Conservation (phyloP, 2,888 invertebrate genomes). For the Tenodera sinensis region DNA sequence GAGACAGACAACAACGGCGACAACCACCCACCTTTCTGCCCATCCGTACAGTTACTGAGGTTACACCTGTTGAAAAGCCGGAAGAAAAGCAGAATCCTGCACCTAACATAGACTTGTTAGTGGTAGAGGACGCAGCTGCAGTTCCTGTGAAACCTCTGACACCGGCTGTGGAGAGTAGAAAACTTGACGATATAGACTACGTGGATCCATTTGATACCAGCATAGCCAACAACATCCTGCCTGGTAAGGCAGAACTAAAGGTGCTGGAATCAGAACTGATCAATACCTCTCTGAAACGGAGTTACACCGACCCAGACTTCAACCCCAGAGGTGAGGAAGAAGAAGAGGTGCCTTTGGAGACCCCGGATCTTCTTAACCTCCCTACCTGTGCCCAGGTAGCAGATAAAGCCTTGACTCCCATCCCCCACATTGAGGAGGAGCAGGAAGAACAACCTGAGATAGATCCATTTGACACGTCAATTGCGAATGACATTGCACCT, state of each 20-base stretch:
- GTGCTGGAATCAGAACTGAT: constrained; percentile 72
- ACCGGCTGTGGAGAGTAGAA: constrained; percentile 38
- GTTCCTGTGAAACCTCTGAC: constrained; percentile 44
- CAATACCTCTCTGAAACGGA: constrained; percentile 42
- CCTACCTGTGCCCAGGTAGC: constrained; percentile 38
- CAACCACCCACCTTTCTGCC: constrained; percentile 18
- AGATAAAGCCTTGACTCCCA: constrained; percentile 45
- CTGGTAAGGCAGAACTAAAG: constrained; percentile 75
- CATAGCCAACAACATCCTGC: constrained; percentile 67
- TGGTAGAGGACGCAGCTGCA: constrained; percentile 17
- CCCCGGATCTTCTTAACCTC: constrained; percentile 38
- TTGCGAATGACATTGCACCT: constrained; percentile 68
- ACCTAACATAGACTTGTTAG: constrained; percentile 18
- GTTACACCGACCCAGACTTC: constrained; percentile 39
- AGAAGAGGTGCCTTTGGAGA: not conserved
- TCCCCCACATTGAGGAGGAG: constrained; percentile 36
- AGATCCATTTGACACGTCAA: constrained; percentile 84
- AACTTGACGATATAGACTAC: constrained; percentile 42
- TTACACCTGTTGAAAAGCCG: not conserved
- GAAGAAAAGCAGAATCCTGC: not conserved
- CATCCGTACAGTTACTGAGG: constrained; percentile 5
- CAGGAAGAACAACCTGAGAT: constrained; percentile 47
- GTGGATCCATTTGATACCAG: constrained; percentile 85
- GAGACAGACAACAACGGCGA: constrained; percentile 12
- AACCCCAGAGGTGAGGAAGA: constrained; percentile 31